Conservation (phyloP, 2,888 invertebrate species). For the Eueremaeus valkanovi region DNA sequence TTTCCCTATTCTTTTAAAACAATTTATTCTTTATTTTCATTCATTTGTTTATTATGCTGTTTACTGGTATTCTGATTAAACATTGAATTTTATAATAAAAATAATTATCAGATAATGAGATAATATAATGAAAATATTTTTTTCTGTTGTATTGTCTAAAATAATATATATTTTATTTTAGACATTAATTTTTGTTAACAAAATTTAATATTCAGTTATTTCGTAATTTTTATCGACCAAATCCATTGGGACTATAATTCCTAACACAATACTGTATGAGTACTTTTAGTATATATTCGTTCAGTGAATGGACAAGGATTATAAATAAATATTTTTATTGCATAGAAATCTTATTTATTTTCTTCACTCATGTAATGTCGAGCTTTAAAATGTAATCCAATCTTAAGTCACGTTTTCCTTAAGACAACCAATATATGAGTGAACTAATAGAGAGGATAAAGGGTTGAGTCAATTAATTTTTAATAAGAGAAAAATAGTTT, state of each 20-base stretch:
- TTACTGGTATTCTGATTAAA: neutral
- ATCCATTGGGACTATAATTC: conserved; percentile 30
- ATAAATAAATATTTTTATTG: too few relatives aligned
- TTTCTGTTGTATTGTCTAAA: conserved; percentile 9
- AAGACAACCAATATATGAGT: neutral
- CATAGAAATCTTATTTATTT: too few relatives aligned
- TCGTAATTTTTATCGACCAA: conserved; percentile 18
- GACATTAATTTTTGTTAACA: conserved; percentile 22
- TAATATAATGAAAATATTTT: conserved; percentile 16
- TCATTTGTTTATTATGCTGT: conserved; percentile 18
- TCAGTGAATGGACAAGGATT: neutral
- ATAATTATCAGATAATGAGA: conserved; percentile 27
- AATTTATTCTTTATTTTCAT: neutral
- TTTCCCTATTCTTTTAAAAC: neutral
- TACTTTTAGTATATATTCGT: neutral
- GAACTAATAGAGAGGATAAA: too few relatives aligned
- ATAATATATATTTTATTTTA: conserved; percentile 27
- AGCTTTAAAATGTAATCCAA: neutral
- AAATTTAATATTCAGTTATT: conserved; percentile 22
- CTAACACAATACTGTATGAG: conserved; percentile 15
- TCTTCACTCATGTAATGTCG: too few relatives aligned
- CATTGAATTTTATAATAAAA: conserved; percentile 5
- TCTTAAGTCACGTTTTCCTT: neutral
- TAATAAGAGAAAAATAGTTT: conserved; percentile 23
- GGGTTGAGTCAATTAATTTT: conserved; percentile 31